Evolutionary conservation across 2,888 invertebrate species (phyloP).

Genomic region (Eubasilissa splendida): DNA sequence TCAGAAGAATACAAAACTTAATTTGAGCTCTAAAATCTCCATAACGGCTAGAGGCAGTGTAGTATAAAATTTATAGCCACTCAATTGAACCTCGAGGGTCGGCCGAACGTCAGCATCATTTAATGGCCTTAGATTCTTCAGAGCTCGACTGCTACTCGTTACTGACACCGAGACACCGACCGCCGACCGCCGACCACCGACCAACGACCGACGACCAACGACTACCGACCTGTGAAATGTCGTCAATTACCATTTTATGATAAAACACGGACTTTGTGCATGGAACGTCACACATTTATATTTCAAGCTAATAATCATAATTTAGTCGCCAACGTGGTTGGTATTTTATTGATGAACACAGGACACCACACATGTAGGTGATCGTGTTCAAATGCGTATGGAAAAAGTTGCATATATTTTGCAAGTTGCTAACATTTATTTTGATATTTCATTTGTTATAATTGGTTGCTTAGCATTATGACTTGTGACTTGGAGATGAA

Average conservation of each 20-base stretch:
- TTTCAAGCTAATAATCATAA: background rate
- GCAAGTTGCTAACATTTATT: too few species aligned
- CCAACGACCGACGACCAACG: too few species aligned
- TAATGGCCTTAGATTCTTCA: slow-evolving; percentile 10
- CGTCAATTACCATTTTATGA: slow-evolving; percentile 29
- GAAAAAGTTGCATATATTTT: too few species aligned
- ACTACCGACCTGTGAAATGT: slow-evolving; percentile 10
- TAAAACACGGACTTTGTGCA: slow-evolving; percentile 2
- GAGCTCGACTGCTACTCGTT: background rate
- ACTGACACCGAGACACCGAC: background rate
- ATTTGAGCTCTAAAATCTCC: slow-evolving; percentile 8
- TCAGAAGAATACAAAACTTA: slow-evolving; percentile 1
- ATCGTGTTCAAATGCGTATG: background rate
- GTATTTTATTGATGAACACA: background rate
- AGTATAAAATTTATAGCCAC: slow-evolving; percentile 26
- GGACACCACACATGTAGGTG: background rate
- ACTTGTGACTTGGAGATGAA: too few species aligned
- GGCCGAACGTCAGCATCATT: slow-evolving; percentile 14
- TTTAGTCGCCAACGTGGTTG: background rate
- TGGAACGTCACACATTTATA: background rate
- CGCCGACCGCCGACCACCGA: too few species aligned
- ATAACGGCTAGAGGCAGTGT: slow-evolving; percentile 10
- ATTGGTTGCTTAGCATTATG: too few species aligned
- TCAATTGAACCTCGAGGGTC: slow-evolving; percentile 28
- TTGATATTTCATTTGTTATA: too few species aligned